Conservation (phyloP, 2,888 invertebrate genomes). For the Chironomus tentans region DNA sequence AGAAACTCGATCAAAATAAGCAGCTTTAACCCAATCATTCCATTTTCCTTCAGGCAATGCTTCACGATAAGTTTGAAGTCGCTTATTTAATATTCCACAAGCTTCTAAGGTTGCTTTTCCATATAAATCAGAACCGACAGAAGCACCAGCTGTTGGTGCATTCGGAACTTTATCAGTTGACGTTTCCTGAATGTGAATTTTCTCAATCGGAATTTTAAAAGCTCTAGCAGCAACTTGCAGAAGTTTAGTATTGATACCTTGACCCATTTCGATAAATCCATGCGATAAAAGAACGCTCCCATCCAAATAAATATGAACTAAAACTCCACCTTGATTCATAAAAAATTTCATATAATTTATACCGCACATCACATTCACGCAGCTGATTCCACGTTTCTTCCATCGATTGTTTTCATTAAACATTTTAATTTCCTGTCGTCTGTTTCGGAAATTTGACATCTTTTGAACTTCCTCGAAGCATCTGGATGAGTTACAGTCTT, state of each 20-base stretch:
- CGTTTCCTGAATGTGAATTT: slow-evolving; percentile 77
- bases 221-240: slow-evolving; percentile 76
- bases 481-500: slow-evolving; percentile 58
- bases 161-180: slow-evolving; percentile 87
- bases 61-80: slow-evolving; percentile 65
- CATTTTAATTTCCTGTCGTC: slow-evolving; percentile 49
- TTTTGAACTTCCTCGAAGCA: slow-evolving; percentile 74
- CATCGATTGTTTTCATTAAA: slow-evolving; percentile 75
- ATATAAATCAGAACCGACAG: slow-evolving; percentile 79
- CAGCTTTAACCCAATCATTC: slow-evolving; percentile 75
- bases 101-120: slow-evolving; percentile 85
- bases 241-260: slow-evolving; percentile 94
- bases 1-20: slow-evolving; percentile 67
- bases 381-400: slow-evolving; percentile 75
- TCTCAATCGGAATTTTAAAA: slow-evolving; percentile 57
- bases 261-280: slow-evolving; percentile 94
- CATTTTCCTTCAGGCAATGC: slow-evolving; percentile 65
- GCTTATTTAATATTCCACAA: slow-evolving; percentile 61
- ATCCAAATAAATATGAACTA: slow-evolving; percentile 77
- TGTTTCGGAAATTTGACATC: slow-evolving; percentile 54
- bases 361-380: slow-evolving; percentile 78
- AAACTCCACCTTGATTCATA: slow-evolving; percentile 78
- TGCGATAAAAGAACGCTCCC: slow-evolving; percentile 83
- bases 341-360: slow-evolving; percentile 68
- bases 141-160: slow-evolving; percentile 81